Evolutionary conservation across 2,113 vertebrate genomes (phyloP), one percentile per base, ranked within the genome.

Genomic region (Megaptera novaeangliae): DNA sequence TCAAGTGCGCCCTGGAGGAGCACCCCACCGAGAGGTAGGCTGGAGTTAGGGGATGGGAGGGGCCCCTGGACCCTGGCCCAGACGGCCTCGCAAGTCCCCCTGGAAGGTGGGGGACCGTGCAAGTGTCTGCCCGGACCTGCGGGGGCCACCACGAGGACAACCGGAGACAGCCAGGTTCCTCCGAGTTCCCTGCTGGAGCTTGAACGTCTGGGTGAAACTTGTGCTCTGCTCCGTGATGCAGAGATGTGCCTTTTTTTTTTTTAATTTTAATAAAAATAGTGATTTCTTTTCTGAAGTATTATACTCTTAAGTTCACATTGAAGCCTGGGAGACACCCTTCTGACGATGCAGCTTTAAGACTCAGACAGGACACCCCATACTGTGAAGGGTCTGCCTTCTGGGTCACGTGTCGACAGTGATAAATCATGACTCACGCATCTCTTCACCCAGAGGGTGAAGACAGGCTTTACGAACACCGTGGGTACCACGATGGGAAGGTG

Each of bases 21-120:
- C 1, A 5, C 29, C 34, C 63, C 8, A 9, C 49, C 11, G 2
- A 27, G 34, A 46, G 2, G 0, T 34, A 7, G 13, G 34, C 13
- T 4, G 20, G 23, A 44, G 63, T n/a, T 15, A 34, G 6, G 20
- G 31, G 10, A 10, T 1, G 21, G 21, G 23, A 31, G 23, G 2
- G 21, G 7, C 6, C 41, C 21, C 77, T 25, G 77, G 49, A 55
- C 75, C 31, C 39, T 2, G 0, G 34, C 17, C 25, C 27, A 49
- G 36, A 41, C 0, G 14, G 41, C 14, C 27, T 13, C 1, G 0
- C 69, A 2, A 4, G 18, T 39, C 77, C 25, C 55, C 21, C 13
- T 6, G 13, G 49, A 29, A 52, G 44, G 5, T 0, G 5, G 68
- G 3, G 7, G 20, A 2, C 8, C 1, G 17, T 36, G n/a, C 39